Percentiles rank a stretch among this genome's conserved stretches.
These are phyloP conservation scores for Gasterosteus nipponicus DNA, from an alignment of 2,113 vertebrate species.

Conservation along the genomic window DNA sequence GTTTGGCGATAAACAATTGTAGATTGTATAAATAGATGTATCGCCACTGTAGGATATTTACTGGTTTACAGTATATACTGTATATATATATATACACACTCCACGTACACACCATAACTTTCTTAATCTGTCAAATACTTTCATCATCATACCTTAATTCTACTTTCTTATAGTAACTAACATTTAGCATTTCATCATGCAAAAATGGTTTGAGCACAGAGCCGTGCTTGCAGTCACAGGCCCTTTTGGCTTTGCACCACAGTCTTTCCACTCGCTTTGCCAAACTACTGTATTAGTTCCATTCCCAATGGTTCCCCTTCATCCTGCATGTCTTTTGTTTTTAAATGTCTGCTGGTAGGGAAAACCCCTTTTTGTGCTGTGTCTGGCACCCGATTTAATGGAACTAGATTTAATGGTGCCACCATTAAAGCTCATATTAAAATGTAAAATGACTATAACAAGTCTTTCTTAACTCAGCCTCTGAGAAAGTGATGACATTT, in stretches of 20 bases:
- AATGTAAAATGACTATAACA: slow-evolving; percentile 33
- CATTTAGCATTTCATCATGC: not conserved
- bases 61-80: not conserved
- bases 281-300: slow-evolving; percentile 34
- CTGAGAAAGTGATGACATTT: slow-evolving; percentile 40
- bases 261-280: slow-evolving; percentile 26
- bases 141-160: too few species aligned
- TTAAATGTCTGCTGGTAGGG: slow-evolving; percentile 23
- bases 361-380: slow-evolving; percentile 9
- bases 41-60: not conserved
- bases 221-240: not conserved
- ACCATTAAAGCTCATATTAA: slow-evolving; percentile 39
- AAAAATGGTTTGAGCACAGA: not conserved
- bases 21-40: too few species aligned
- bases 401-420: slow-evolving; percentile 39
- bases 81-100: not conserved
- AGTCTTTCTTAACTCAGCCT: slow-evolving; percentile 17
- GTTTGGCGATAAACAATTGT: not conserved
- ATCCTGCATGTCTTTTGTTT: slow-evolving; percentile 33
- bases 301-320: slow-evolving; percentile 20
- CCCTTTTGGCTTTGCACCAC: not conserved
- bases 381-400: slow-evolving; percentile 31
- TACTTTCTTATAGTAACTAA: not conserved
- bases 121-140: not conserved
- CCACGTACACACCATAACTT: not conserved